Evolutionary conservation across 2,113 vertebrate genomes (phyloP), one percentile per base, ranked within the genome.

Genomic region (Sorex fumeus): DNA sequence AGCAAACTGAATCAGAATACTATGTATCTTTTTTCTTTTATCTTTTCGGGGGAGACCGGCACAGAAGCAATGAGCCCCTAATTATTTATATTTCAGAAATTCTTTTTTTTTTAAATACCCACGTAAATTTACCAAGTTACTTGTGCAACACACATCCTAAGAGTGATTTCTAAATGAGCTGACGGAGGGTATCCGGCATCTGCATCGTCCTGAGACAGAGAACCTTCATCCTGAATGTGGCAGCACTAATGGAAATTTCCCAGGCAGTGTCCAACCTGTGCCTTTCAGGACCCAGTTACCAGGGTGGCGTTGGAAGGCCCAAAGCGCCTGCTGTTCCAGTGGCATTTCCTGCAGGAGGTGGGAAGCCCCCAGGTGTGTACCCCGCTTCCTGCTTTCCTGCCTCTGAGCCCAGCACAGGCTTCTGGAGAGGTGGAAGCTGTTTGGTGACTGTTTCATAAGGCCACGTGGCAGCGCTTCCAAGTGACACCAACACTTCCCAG

Each of bases 381-480:
- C 83, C 10, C 0, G 10, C 4, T 4, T 1, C 19, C 3, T 3
- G 64, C 28, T 85, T 66, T 83, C 94, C 84, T 85, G 89, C 57
- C 28, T 4, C 74, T 85, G 88, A 25, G 62, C 76, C 50, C 71
- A 43, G 5, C 13, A 1, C 30, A 53, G 12, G 0, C 25, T 43
- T 53, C n/a, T 3, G 6, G 2, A 32, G 6, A 15, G 57, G 15
- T 92, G 90, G 93, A 93, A 96, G 75, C 67, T 32, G 16, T 66
- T 85, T 28, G 36, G 1, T 72, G 74, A 32, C 66, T 32, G 3
- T 90, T 76, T 74, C 71, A 16, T 87, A 70, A 91, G 50, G 75
- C 47, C 90, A 83, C 75, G 30, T n/a, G 76, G 3, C n/a, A n/a
- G 62, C 25, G 77, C 84, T 87, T 94, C 84, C 77, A 84, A 93